These are phyloP conservation scores for Arothron firmamentum DNA, from an alignment of 2,113 vertebrate genomes.

Conservation along the genomic window DNA sequence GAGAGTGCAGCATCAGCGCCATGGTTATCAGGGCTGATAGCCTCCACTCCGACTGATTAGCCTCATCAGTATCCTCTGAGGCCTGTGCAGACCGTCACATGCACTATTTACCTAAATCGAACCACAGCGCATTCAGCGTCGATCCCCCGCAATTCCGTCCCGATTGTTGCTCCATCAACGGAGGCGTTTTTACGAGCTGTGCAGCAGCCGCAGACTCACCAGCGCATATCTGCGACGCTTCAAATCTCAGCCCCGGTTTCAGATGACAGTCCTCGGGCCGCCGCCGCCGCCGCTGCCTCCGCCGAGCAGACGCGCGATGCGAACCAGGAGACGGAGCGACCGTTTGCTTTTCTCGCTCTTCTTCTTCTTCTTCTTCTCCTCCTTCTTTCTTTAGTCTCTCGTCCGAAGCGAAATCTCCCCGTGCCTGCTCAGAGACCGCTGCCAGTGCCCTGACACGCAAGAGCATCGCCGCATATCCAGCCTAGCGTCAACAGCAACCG, in stretches of 20 bases:
- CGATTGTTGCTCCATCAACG: neutral
- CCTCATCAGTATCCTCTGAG: conserved; percentile 24
- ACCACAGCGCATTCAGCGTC: neutral
- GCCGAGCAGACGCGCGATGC: conserved; percentile 18
- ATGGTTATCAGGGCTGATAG: conserved; percentile 1
- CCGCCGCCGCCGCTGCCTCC: conserved; percentile 39
- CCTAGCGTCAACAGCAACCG: conserved; percentile 43
- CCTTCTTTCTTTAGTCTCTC: conserved; percentile 30
- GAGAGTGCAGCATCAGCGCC: conserved; percentile 5
- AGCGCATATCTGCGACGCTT: conserved; percentile 55
- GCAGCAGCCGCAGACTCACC: conserved; percentile 53
- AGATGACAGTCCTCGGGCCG: conserved; percentile 41
- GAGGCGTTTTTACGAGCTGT: neutral
- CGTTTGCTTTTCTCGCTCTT: conserved; percentile 6
- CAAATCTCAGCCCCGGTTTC: conserved; percentile 68
- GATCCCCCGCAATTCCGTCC: neutral
- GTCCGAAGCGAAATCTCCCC: conserved; percentile 31
- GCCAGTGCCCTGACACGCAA: conserved; percentile 35
- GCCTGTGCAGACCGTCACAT: conserved; percentile 13
- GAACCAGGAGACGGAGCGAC: conserved; percentile 9
- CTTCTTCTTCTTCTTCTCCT: conserved; percentile 10
- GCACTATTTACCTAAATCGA: conserved; percentile 5
- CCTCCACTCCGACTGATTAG: conserved; percentile 44
- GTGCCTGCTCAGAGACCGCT: conserved; percentile 26
- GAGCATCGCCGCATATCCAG: conserved; percentile 46